phyloP scores from a whole-genome alignment of 2,797 vertebrate species.

The Gadopsis bispinosus region DNA sequence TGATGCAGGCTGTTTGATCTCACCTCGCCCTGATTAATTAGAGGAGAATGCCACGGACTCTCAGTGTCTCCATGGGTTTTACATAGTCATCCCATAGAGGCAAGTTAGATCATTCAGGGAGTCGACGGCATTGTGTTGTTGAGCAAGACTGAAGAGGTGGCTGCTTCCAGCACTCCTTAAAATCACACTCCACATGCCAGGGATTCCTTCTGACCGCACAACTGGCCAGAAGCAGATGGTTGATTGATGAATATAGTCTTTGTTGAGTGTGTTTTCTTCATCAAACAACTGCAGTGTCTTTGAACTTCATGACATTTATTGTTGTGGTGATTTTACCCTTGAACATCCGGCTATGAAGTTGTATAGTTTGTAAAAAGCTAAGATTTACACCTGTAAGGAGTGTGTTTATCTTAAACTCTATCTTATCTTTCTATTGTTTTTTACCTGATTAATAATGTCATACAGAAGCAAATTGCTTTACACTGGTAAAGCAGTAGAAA shows the following conservation, averaged over 20 bases:
- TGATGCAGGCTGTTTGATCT: constrained; percentile 73
- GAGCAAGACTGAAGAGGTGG: constrained; percentile 71
- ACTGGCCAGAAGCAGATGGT: constrained; percentile 70
- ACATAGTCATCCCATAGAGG: constrained; percentile 61
- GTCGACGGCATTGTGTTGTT: constrained; percentile 66
- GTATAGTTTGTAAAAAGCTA: constrained; percentile 1
- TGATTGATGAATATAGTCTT: constrained; percentile 69
- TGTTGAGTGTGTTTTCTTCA: constrained; percentile 69
- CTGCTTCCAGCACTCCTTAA: constrained; percentile 70
- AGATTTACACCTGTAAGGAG: not conserved
- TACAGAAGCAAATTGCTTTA: not conserved
- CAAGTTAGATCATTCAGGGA: constrained; percentile 44
- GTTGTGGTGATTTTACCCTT: constrained; percentile 27
- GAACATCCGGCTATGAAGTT: not conserved
- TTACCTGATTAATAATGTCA: not conserved
- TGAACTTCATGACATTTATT: constrained; percentile 65
- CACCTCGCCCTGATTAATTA: constrained; percentile 75
- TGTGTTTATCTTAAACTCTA: not conserved
- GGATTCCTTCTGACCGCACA: constrained; percentile 79
- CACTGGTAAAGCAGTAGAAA: not conserved
- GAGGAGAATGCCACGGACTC: constrained; percentile 69
- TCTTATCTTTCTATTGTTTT: no score
- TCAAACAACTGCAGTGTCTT: constrained; percentile 57
- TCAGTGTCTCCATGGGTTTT: constrained; percentile 75
- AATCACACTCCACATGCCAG: constrained; percentile 73